Evolutionary conservation across 2,797 vertebrate species (phyloP).

Genomic region (Thaleichthys pacificus): DNA sequence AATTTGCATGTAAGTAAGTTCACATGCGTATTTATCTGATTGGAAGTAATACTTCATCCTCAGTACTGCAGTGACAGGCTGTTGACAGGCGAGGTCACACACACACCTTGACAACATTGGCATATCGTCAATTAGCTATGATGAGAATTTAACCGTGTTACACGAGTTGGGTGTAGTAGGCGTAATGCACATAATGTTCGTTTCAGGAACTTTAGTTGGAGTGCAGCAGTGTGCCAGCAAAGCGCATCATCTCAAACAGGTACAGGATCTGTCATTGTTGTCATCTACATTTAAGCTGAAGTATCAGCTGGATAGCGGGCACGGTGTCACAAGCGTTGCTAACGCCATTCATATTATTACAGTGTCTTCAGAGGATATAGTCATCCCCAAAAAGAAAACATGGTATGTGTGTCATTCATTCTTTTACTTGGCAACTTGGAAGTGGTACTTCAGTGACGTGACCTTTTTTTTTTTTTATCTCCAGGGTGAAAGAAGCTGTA

Average conservation of each 20-base stretch:
- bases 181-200: slow-evolving; percentile 12
- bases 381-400: slow-evolving; percentile 87
- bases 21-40: not conserved
- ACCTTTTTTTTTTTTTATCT: slow-evolving; percentile 44
- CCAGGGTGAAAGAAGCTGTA: slow-evolving; percentile 87
- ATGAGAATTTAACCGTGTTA: not conserved
- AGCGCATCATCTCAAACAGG: slow-evolving; percentile 66
- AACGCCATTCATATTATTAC: slow-evolving; percentile 8
- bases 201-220: slow-evolving; percentile 73
- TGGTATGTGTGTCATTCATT: slow-evolving; percentile 75
- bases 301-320: not conserved
- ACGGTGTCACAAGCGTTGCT: not conserved
- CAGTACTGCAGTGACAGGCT: slow-evolving; percentile 21
- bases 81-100: slow-evolving; percentile 45
- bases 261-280: slow-evolving; percentile 45
- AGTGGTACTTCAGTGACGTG: not conserved
- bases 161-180: not conserved
- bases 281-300: not conserved
- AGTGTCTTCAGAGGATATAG: slow-evolving; percentile 72
- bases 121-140: not conserved
- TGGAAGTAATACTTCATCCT: not conserved
- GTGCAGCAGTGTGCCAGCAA: slow-evolving; percentile 60
- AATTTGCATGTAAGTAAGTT: not conserved
- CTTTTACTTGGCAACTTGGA: not conserved
- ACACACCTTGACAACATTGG: not conserved